Conservation (phyloP, 2,888 invertebrate genomes). For the Diploptera punctata region DNA sequence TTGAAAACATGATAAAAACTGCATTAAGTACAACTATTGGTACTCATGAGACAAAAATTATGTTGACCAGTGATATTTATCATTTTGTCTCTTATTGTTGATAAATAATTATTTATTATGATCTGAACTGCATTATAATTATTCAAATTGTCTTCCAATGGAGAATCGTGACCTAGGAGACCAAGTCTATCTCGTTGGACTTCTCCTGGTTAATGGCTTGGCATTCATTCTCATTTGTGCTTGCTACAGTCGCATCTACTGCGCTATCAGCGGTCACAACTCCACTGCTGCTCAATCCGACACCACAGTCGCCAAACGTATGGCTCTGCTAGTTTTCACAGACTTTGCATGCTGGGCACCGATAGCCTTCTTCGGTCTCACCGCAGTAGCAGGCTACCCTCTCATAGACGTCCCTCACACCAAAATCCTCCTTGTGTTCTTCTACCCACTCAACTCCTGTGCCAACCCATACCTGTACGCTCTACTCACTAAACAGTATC, state of each 20-base stretch:
- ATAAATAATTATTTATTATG: no score
- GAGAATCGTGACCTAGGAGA: constrained; percentile 61
- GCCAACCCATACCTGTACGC: constrained; percentile 74
- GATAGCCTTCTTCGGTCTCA: constrained; percentile 69
- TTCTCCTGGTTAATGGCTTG: constrained; percentile 65
- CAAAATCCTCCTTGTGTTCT: constrained; percentile 67
- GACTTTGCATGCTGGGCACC: constrained; percentile 70
- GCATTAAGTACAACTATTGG: no score
- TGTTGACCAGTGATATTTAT: no score
- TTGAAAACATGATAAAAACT: no score
- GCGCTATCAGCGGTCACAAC: constrained; percentile 55
- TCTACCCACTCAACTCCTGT: constrained; percentile 72
- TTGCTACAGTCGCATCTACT: constrained; percentile 69
- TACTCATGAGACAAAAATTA: no score
- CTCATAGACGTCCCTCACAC: constrained; percentile 63
- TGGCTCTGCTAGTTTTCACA: constrained; percentile 71
- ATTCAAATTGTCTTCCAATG: constrained; percentile 72
- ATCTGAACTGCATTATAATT: no score
- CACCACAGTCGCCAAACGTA: constrained; percentile 65
- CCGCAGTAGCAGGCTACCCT: constrained; percentile 67
- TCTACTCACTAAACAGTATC: constrained; percentile 69
- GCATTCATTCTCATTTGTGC: constrained; percentile 68
- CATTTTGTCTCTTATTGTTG: no score
- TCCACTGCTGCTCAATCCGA: constrained; percentile 55
- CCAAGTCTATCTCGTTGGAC: constrained; percentile 61